Base-by-base conservation (phyloP, 2,888 invertebrate species). In the Boloria selene region DNA sequence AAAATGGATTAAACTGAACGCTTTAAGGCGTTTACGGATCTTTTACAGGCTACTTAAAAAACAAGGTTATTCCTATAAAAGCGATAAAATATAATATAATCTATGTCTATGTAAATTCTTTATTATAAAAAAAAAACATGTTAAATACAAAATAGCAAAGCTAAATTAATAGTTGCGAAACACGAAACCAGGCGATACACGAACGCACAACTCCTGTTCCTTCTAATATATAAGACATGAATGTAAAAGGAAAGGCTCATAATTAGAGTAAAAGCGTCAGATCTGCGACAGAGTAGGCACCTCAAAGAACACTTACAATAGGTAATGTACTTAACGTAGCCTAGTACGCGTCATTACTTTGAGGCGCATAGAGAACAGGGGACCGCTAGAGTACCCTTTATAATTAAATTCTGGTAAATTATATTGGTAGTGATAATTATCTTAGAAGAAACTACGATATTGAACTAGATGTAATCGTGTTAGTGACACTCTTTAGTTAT, bases 301-400 rank as follows among this genome's bases (percentile, higher is more conserved):
- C 87, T 88, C 85, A 85, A 84, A 87, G 88, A 85, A 88, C 88
- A 84, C 88, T 87, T 87, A 89, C 90, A 91, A 90, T 90, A 87
- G 88, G 86, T 90, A 90, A 91, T 90, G 88, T 91, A 88, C 90
- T 91, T 90, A 89, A 85, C 84, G 80, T 80, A 82, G 84, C 82
- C 84, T 85, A 82, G 84, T 84, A 73, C 81, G 86, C 85, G 85
- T 86, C 88, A 86, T 90, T 88, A 88, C 88, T 87, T 82, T 84
- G 86, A 86, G 80, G 79, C 82, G 79, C 77, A 65, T 79, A 77
- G 65, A 68, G 82, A 76, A 84, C 72, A 81, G 65, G 45, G 68
- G 71, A 73, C 68, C 62, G 38, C 62, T 82, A 73, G 84, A 88
- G 87, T 69, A 51, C 77, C 45, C 64, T 60, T 67, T 69, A 51